Conservation (phyloP, 2,113 vertebrate species). For the Cnemophilus loriae region DNA sequence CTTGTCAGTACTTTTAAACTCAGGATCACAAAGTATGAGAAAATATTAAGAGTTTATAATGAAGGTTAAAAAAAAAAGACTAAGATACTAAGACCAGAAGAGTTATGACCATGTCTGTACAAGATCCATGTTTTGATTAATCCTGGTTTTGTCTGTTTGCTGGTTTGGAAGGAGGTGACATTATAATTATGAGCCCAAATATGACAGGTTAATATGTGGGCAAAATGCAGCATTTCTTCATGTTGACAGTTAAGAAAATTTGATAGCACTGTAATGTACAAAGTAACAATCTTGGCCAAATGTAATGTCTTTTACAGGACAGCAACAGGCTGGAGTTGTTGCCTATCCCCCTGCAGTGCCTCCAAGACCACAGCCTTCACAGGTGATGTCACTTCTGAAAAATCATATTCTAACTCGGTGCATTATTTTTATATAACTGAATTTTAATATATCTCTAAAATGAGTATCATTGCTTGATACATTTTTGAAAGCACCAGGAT, state of each 20-base stretch:
- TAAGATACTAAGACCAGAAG: background rate
- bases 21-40: background rate
- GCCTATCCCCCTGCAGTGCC: slow-evolving; percentile 95
- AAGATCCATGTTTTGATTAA: background rate
- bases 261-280: background rate
- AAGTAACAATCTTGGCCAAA: background rate
- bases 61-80: background rate
- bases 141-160: background rate
- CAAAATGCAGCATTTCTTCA: background rate
- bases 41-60: background rate
- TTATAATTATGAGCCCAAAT: background rate
- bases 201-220: background rate
- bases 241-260: background rate
- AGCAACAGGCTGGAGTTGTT: slow-evolving; percentile 82
- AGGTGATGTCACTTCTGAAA: slow-evolving; percentile 71
- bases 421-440: background rate
- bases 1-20: background rate
- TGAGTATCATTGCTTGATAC: background rate
- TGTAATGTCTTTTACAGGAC: slow-evolving; percentile 62
- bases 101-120: background rate
- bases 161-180: background rate
- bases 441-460: background rate
- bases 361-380: slow-evolving; percentile 90
- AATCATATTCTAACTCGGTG: background rate
- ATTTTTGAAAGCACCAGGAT: background rate